phyloP scores from a whole-genome alignment of 2,888 invertebrate species.

The Halocaridina rubra region DNA sequence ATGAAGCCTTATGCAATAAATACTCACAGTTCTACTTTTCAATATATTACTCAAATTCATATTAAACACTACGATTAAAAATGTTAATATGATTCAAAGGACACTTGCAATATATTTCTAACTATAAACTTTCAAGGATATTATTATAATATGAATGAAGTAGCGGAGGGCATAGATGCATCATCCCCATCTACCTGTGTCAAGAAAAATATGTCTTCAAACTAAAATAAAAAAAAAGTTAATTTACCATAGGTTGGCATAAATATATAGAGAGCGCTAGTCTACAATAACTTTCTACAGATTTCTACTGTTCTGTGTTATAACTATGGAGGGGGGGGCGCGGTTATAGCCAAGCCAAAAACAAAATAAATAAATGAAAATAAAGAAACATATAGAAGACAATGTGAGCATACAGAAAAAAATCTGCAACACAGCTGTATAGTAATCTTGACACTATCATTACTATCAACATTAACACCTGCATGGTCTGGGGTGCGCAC shows the following conservation, averaged over 20 bases:
- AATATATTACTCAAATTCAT: constrained; percentile 33
- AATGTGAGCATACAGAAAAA: constrained; percentile 62
- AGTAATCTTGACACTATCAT: constrained; percentile 26
- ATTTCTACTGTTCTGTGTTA: constrained; percentile 44
- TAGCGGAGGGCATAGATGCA: background rate
- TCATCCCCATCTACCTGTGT: constrained; percentile 12
- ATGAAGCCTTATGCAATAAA: constrained; percentile 20
- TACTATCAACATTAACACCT: constrained; percentile 16
- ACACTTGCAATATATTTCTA: constrained; percentile 49
- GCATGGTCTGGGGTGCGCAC: constrained; percentile 4
- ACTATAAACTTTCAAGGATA: constrained; percentile 40
- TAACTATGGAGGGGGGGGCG: constrained; percentile 62
- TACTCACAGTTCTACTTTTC: constrained; percentile 12
- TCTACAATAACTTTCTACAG: constrained; percentile 40
- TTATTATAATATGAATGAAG: background rate
- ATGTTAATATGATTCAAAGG: constrained; percentile 52
- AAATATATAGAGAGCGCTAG: constrained; percentile 43
- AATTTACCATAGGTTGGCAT: constrained; percentile 39
- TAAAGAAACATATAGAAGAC: constrained; percentile 63
- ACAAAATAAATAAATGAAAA: constrained; percentile 35
- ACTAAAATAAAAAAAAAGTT: constrained; percentile 35
- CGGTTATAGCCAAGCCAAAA: constrained; percentile 59
- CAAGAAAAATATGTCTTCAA: constrained; percentile 35
- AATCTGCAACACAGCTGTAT: constrained; percentile 36
- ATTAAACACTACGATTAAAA: constrained; percentile 52